phyloP scores from a whole-genome alignment of 2,113 vertebrate species.

The Rousettus leschenaultii region DNA sequence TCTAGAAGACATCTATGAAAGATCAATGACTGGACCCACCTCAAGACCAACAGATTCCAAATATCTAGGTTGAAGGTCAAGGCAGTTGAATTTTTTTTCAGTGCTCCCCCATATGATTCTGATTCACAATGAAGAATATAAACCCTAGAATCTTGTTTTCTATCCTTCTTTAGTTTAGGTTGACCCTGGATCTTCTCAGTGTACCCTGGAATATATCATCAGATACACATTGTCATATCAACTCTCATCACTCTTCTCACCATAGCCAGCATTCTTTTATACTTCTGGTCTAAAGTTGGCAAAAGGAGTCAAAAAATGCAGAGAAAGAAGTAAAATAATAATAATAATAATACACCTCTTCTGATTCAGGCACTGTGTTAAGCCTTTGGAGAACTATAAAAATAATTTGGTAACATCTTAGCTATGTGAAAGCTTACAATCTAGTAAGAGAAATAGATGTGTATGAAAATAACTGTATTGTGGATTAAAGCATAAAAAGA shows the following conservation, averaged over 20 bases:
- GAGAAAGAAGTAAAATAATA: not conserved
- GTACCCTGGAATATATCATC: too few relatives aligned
- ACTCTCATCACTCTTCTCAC: not conserved
- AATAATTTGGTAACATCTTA: not conserved
- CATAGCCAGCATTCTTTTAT: not conserved
- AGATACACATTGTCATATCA: not conserved
- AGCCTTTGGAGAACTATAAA: not conserved
- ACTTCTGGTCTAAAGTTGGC: not conserved
- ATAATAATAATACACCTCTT: not conserved
- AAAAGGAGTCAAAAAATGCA: not conserved
- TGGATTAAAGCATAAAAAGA: not conserved
- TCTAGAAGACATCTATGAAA: not conserved
- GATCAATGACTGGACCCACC: not conserved
- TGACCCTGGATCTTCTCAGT: not conserved
- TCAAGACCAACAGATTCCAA: not conserved
- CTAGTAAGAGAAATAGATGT: not conserved
- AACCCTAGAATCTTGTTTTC: not conserved
- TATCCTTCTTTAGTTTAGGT: not conserved
- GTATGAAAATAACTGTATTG: not conserved
- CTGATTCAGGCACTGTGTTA: not conserved
- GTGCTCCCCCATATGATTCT: not conserved
- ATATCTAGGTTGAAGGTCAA: not conserved
- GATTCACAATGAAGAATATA: not conserved
- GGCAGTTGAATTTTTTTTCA: not conserved
- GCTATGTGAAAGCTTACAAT: not conserved